phyloP scores from a whole-genome alignment of 2,797 vertebrate species.

The Euphonia xanthogaster region DNA sequence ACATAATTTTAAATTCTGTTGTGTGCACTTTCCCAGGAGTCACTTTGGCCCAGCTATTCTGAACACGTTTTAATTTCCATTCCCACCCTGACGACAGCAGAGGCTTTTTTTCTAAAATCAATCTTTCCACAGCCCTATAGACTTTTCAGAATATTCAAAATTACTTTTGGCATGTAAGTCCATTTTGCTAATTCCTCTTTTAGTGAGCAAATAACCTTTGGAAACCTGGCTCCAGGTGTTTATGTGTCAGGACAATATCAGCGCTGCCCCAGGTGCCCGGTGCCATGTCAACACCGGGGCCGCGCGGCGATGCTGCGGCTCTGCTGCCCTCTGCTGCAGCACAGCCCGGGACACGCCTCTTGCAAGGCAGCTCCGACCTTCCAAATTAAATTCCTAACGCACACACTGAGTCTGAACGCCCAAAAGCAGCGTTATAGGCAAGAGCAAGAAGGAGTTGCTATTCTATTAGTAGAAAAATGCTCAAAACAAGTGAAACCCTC shows the following conservation, averaged over 20 bases:
- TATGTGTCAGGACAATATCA: constrained; percentile 78
- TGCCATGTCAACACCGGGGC: rapidly evolving
- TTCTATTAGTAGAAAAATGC: rapidly evolving
- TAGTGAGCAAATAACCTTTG: constrained; percentile 78
- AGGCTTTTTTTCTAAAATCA: not conserved
- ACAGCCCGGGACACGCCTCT: rapidly evolving
- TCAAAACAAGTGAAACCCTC: not conserved
- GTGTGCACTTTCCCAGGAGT: not conserved
- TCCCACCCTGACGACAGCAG: not conserved
- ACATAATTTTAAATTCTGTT: not conserved
- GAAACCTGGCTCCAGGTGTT: constrained; percentile 74
- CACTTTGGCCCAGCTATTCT: not conserved
- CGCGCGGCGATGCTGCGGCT: constrained; percentile 29
- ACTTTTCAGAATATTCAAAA: constrained; percentile 71
- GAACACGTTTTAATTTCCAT: not conserved
- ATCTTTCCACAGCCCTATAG: not conserved
- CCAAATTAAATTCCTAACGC: rapidly evolving
- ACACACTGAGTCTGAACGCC: rapidly evolving
- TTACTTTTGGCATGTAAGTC: constrained; percentile 75
- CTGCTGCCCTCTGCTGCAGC: constrained; percentile 71
- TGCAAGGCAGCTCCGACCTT: rapidly evolving
- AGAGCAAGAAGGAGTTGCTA: rapidly evolving
- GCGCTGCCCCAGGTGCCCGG: not conserved
- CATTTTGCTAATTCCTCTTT: constrained; percentile 77
- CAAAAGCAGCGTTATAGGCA: rapidly evolving